Conservation (phyloP, 2,888 invertebrate species). For the Colletes collaris region DNA sequence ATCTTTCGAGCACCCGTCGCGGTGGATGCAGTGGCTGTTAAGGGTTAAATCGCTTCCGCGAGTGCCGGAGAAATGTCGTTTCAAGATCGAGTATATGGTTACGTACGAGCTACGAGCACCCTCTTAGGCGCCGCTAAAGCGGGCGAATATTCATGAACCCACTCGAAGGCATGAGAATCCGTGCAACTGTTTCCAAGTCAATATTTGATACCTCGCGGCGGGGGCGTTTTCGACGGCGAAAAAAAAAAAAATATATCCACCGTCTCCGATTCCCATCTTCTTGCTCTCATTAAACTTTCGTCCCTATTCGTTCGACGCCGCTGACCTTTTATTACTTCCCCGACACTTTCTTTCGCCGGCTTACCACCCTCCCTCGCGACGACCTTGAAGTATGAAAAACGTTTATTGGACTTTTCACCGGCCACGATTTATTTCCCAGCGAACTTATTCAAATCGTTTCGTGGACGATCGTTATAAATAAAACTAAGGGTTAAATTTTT, state of each 20-base stretch:
- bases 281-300: neutral
- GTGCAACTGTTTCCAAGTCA: conserved; percentile 67
- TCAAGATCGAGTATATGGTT: conserved; percentile 58
- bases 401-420: no score
- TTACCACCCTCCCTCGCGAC: no score
- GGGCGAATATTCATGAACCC: conserved; percentile 67
- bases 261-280: neutral
- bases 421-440: no score
- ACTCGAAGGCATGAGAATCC: conserved; percentile 65
- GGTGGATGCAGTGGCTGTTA: conserved; percentile 44
- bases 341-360: no score
- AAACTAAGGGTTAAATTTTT: no score
- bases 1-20: conserved; percentile 35
- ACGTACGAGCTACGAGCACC: conserved; percentile 56
- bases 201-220: conserved; percentile 60
- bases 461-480: no score
- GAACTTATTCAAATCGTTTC: no score
- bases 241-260: conserved; percentile 24
- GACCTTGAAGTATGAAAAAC: no score
- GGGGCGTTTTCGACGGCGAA: conserved; percentile 32
- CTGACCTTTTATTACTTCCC: neutral
- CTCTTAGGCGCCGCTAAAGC: conserved; percentile 61
- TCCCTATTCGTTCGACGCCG: neutral
- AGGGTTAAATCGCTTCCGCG: conserved; percentile 54
- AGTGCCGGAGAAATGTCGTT: conserved; percentile 55